Base-by-base conservation (phyloP, 2,888 invertebrate genomes). In the Bedellia somnulentella region DNA sequence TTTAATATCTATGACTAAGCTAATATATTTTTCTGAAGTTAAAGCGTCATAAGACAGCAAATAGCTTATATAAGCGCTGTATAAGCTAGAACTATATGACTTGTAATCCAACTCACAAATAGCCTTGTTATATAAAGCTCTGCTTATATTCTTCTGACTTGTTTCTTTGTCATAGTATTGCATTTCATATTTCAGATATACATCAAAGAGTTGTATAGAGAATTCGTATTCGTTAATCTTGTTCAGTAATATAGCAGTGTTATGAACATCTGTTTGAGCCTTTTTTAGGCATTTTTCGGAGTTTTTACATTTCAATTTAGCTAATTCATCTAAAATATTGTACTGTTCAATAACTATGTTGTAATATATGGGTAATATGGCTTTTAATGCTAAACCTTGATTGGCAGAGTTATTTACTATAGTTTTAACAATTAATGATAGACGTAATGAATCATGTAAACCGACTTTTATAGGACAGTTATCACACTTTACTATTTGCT, bases 81-180 rank as follows among this genome's bases (percentile, higher is more conserved):
- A 29, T 0, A 73, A 35, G 0, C 67, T 59, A n/a, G 45, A 40
- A 11, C 55, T 52, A 9, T 52, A 58, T 10, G 52, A 28, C n/a
- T 54, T 53, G 1, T 18, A 44, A 17, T 71, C 67, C 5, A 67
- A 31, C 25, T 68, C 61, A 27, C 73, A 68, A 26, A 75, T 75
- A 32, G 67, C 57, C 21, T 66, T 70, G 17, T 75, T 75, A 14
- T 63, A 73, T 2, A 70, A 40, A 0, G 62, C 70, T 35, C 71
- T 38, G 3, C 60, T 49, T 0, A 70, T 42, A 30, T 70, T 73
- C 8, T 57, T 63, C 3, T 45, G 32, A 4, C 63, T 59, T 0
- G 37, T 33, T 3, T 46, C 45, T 3, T 34, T 41, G 24, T 43
- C 45, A 2, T 45, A 34, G 25, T 40, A 34, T 14, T 28, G 33